These are phyloP conservation scores for Ambastaia sidthimunki DNA, from an alignment of 2,797 vertebrate species.

Conservation along the genomic window DNA sequence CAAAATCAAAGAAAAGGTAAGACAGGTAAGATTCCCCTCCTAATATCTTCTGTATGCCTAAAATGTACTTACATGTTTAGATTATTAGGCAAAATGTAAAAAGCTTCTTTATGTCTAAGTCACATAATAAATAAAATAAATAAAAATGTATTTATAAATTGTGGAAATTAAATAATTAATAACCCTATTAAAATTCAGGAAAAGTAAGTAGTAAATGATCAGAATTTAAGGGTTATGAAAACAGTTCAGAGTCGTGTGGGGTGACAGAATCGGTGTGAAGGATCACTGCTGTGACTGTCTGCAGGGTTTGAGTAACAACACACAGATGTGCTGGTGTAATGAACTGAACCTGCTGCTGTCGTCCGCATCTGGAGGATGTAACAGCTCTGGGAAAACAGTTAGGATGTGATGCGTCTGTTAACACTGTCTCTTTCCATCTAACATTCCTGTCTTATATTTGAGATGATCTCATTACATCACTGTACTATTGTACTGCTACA, in stretches of 20 bases:
- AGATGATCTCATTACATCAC: not conserved
- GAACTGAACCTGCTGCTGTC: slow-evolving; percentile 64
- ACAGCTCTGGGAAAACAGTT: slow-evolving; percentile 67
- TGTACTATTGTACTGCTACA: not conserved
- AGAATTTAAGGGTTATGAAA: slow-evolving; percentile 9
- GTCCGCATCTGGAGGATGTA: slow-evolving; percentile 63
- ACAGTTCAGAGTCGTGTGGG: slow-evolving; percentile 28
- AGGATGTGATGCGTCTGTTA: slow-evolving; percentile 52
- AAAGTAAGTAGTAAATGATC: not conserved
- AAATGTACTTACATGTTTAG: too few relatives aligned
- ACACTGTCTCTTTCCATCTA: not conserved
- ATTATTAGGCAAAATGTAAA: too few relatives aligned
- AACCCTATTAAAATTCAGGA: not conserved
- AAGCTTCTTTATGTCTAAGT: too few relatives aligned
- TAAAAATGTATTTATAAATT: not conserved
- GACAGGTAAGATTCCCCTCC: too few relatives aligned
- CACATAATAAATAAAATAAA: too few relatives aligned
- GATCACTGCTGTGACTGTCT: slow-evolving; percentile 66
- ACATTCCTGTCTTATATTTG: not conserved
- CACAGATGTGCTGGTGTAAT: slow-evolving; percentile 79
- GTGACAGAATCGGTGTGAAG: slow-evolving; percentile 69
- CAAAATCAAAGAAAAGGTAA: too few relatives aligned
- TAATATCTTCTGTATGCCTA: too few relatives aligned
- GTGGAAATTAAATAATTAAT: not conserved
- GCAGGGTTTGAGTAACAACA: slow-evolving; percentile 77